phyloP scores from a whole-genome alignment of 2,888 invertebrate genomes.

The Ornithoptera priamus region DNA sequence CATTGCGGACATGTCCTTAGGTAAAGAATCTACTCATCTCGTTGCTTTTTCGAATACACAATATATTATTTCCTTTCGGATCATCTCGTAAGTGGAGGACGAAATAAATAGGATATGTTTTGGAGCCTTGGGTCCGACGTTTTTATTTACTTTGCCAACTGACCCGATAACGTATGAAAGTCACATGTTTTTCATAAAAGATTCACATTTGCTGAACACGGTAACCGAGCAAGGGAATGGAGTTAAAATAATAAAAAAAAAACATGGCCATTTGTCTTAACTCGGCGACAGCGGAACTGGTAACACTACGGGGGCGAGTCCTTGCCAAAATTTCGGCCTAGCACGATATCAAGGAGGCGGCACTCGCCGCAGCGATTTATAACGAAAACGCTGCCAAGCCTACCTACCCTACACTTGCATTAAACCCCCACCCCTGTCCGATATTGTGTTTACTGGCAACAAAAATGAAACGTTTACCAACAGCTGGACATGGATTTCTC shows the following conservation, averaged over 20 bases:
- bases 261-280: conserved; percentile 23
- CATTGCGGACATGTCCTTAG: no score
- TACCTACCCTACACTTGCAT: conserved; percentile 44
- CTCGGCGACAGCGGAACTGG: conserved; percentile 36
- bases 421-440: conserved; percentile 27
- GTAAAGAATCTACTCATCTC: no score
- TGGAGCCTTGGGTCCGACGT: no score
- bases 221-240: neutral
- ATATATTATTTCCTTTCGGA: no score
- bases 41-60: no score
- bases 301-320: conserved; percentile 20
- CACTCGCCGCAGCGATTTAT: conserved; percentile 52
- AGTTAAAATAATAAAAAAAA: conserved; percentile 9
- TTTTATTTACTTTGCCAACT: no score
- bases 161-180: neutral
- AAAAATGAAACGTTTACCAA: conserved; percentile 32
- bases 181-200: neutral
- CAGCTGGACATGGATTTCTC: neutral
- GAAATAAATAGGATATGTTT: no score
- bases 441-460: conserved; percentile 38
- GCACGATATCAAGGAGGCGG: conserved; percentile 44
- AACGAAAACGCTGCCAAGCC: conserved; percentile 56
- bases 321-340: conserved; percentile 47
- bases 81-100: no score
- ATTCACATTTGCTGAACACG: conserved; percentile 7